Base-by-base conservation (phyloP, 2,888 invertebrate genomes). In the Drosophila picticornis region DNA sequence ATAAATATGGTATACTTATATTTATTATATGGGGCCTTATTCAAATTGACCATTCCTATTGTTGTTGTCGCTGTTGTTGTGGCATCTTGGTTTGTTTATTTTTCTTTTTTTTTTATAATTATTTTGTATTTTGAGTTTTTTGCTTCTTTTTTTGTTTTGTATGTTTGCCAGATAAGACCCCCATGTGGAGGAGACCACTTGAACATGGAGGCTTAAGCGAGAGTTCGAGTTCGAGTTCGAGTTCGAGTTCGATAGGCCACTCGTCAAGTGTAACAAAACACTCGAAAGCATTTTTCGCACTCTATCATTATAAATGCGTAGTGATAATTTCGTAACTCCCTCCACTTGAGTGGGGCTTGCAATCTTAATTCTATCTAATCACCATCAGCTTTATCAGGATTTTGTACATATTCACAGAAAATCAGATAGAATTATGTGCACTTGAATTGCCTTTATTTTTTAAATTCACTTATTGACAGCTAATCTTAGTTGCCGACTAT, bases 21-120 rank as follows among this genome's bases (percentile, higher is more conserved):
- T 36, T 52, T 31, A 53, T 77, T 61, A 55, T 64, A 48, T 32
- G 50, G 48, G 34, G 58, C 38, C 56, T 56, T 77, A 88, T 78
- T 86, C 60, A 85, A 84, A 84, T 86, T 75, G 43, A 65, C 31
- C 27, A 53, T 43, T 50, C 16, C 38, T 25, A 60, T 51, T 66
- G 55, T 53, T 36, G 27, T 29, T 50, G 2, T 3, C 0, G 27
- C 3, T 32, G 32, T 32, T 32, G 61, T 32, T 65, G 55, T 46
- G 43, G 53, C 29, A 65, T 65, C 62, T 53, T 25, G 0, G 9
- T 46, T 22, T 25, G 6, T 5, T 5, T n/a, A n/a, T 40, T 2
- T 40, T 4, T 10, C 4, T n/a, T 7, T 25, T 22, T 13, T 6
- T 46, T 46, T 22, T 13, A 7, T 2, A 19, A 7, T 7, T 46